Evolutionary conservation across 2,113 vertebrate species (phyloP), one percentile per base, ranked within the genome.

Genomic region (Grus americana): DNA sequence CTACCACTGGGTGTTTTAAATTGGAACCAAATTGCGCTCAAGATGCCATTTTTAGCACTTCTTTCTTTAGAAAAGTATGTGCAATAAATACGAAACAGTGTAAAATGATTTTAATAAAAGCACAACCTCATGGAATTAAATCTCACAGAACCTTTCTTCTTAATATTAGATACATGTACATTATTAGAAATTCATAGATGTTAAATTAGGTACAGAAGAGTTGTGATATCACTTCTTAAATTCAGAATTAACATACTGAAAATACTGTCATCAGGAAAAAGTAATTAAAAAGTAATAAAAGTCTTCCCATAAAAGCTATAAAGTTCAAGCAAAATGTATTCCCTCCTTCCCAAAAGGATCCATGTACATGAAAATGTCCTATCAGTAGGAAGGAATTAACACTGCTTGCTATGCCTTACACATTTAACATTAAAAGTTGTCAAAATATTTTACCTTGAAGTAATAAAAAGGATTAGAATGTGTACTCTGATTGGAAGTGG

Each of bases 201-300:
- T 67, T 84, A 91, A 91, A 46, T 71, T 71, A 92, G 61, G 47
- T 81, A 50, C 22, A 84, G 72, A 93, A 91, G 42, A 78, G 12
- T 58, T 40, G 14, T 42, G 75, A 29, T 23, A 86, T 50, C 54
- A 42, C 22, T 92, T 73, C 67, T 74, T 59, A 84, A 88, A 66
- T 42, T 47, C 46, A 84, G 86, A 92, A 46, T 46, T 22, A 71
- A 63, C 22, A 40, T 52, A 61, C 6, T 61, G 52, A 76, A 95
- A 95, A 93, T 79, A 79, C 12, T 57, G 7, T 71, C 34, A 90
- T 24, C 24, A 79, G 54, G 42, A 75, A 88, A 57, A 94, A 73
- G 29, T 40, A 94, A 92, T 76, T 82, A 62, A 78, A 88, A 93
- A 89, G 40, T 44, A 70, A 40, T 68, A 85, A 91, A 92, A 66